Evolutionary conservation across 1,140 invertebrate genomes (phyloP), one percentile per base, ranked within the genome.

Genomic region (Drosophila auraria): DNA sequence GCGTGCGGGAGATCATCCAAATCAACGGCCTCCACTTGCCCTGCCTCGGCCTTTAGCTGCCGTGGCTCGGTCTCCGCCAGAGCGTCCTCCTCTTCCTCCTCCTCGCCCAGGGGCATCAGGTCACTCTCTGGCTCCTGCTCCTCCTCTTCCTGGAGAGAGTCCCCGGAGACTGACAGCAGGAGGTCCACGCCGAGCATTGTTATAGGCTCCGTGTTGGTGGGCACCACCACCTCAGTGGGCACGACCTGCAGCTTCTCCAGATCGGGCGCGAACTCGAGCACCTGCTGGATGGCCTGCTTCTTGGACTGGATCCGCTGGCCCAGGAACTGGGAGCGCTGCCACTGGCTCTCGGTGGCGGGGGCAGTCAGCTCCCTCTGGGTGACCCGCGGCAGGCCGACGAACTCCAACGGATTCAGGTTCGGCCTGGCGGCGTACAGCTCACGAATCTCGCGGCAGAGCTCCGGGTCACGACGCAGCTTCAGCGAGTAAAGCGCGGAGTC

Each of bases 351-450:
- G 64, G 23, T 1, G 57, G 44, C 8, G 6, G 25, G 36, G 23
- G 9, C 33, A 2, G 59, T 42, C 42, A 82, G 17, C 36, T 92
- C 91, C 23, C 54, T 5, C 27, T 83, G 60, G 0, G 70, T 54
- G 5, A 92, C 30, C 11, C 72, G 23, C 2, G 91, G 78, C 12
- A 92, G 25, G 5, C 83, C 91, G 3, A 87, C 45, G n/a, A 87
- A 74, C 30, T 80, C 83, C 25, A 82, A 15, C 0, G 3, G 2
- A 25, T 61, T 50, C 0, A 74, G n/a, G 36, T 59, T 30, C 0
- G 87, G 75, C 15, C 78, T 70, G 0, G 80, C 72, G 14, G 59
- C 50, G 5, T 50, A 56, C 11, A 92, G 7, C n/a, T 81, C 86
- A 0, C 45, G 30, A 2, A 92, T 62, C 11, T 70, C 66, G 0